Base-by-base conservation (phyloP, 2,113 vertebrate genomes). In the Clarias magur region DNA sequence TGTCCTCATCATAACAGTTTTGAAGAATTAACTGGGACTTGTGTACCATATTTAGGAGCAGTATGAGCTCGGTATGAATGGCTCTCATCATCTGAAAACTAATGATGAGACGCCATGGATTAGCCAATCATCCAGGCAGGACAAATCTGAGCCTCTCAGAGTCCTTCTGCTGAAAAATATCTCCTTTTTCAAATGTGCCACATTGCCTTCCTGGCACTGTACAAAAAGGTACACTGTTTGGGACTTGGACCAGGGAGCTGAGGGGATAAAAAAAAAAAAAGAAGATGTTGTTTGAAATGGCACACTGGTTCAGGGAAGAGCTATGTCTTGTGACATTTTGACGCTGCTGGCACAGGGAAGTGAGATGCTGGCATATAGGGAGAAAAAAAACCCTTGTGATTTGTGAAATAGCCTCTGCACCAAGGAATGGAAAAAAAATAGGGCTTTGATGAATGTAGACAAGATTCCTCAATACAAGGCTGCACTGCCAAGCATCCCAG, bases 211-310 rank as follows among this genome's bases (percentile, higher is more conserved):
- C 91, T 91, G 89, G 91, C 90, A 62, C 90, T 91, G 87, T 83
- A 95, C 95, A 96, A 96, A 75, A 95, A 95, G 94, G 88, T 91
- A 91, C 92, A 94, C 93, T 96, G 95, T 96, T 90, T 94, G 72
- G 53, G 91, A 93, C 89, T 92, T 95, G 94, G 93, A 94, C 92
- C 92, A 93, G 91, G 89, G 86, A 92, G 91, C 88, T 89, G 91
- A 91, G 92, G 91, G 92, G 93, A 94, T 95, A 91, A 96, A 95
- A 95, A 95, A 95, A 94, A 95, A 38, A 38, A 38, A 34, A 34
- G n/a, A 94, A 95, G 94, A 93, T 91, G 89, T 91, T 82, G 90
- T 93, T 93, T 88, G 85, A 94, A 95, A 92, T 91, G 80, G 93
- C 91, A 89, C 89, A 92, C 93, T 92, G 92, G 90, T 90, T 81